Evolutionary conservation across 2,113 vertebrate genomes (phyloP).

Genomic region (Phaethornis superciliosus): DNA sequence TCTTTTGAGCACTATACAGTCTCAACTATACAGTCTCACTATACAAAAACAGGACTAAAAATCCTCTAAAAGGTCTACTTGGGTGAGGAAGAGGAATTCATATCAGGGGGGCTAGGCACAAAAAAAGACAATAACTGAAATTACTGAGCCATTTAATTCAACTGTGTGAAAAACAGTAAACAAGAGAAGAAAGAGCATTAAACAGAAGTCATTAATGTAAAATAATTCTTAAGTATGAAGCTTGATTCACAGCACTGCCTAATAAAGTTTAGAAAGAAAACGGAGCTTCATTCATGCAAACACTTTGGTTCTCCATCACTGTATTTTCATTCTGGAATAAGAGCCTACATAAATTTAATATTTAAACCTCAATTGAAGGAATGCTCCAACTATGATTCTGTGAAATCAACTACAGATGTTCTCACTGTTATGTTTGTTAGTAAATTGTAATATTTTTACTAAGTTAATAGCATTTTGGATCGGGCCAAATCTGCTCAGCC

Average conservation of each 20-base stretch:
- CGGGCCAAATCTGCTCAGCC: neutral
- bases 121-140: neutral
- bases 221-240: neutral
- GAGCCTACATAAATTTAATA: neutral
- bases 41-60: rapidly evolving
- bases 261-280: neutral
- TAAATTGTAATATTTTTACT: neutral
- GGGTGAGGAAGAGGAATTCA: neutral
- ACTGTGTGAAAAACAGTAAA: neutral
- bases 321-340: neutral
- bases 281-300: neutral
- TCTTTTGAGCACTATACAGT: neutral
- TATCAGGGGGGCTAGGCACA: neutral
- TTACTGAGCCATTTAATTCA: neutral
- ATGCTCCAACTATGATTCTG: neutral
- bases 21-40: too few species aligned
- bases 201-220: neutral
- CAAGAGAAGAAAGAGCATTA: neutral
- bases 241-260: neutral
- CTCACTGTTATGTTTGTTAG: neutral
- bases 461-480: neutral
- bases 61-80: neutral
- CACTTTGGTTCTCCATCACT: neutral
- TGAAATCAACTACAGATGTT: neutral
- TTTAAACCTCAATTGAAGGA: neutral